phyloP scores from a whole-genome alignment of 1,140 invertebrate species.

The Aphelinus atriplicis region DNA sequence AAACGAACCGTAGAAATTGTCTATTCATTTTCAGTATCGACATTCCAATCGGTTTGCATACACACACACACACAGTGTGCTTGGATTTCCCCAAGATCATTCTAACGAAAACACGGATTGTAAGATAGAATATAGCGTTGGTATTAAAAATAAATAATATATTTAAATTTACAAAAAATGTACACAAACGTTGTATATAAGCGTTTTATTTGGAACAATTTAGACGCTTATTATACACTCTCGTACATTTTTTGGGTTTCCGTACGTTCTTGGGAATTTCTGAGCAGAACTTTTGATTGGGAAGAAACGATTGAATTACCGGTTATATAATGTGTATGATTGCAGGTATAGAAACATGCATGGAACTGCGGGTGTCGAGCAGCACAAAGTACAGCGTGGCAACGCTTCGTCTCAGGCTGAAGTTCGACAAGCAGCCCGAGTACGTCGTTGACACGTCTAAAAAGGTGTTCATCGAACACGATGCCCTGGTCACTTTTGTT shows the following conservation, averaged over 20 bases:
- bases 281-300: neutral
- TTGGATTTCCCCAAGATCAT: too few species aligned
- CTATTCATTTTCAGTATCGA: too few species aligned
- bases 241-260: too few species aligned
- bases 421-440: conserved; percentile 65
- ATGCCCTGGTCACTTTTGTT: conserved; percentile 65
- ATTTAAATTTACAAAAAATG: too few species aligned
- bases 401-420: conserved; percentile 65
- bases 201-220: neutral
- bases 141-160: too few species aligned
- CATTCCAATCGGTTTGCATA: too few species aligned
- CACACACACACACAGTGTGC: too few species aligned
- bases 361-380: conserved; percentile 58
- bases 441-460: conserved; percentile 65
- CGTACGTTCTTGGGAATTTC: neutral
- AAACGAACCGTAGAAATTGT: too few species aligned
- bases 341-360: conserved; percentile 57
- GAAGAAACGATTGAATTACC: too few species aligned
- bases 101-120: too few species aligned
- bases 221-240: neutral
- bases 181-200: too few species aligned
- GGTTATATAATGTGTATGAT: neutral
- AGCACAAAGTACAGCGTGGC: conserved; percentile 55
- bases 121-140: too few species aligned
- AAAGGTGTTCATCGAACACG: conserved; percentile 59